Conservation (phyloP, 2,797 vertebrate species). For the Podarcis lilfordi region DNA sequence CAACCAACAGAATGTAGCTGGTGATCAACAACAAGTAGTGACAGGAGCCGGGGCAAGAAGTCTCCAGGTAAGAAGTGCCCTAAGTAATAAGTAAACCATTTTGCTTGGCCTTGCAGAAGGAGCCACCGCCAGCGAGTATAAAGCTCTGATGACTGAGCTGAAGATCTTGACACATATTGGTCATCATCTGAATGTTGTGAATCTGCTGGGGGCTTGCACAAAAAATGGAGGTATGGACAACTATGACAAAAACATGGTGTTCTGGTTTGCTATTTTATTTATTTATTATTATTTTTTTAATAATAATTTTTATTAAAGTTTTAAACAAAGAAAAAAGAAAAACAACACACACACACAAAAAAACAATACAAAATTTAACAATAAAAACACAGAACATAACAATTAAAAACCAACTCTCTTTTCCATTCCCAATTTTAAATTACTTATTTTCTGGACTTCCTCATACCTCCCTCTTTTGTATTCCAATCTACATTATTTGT, state of each 20-base stretch:
- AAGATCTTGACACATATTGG: conserved; percentile 96
- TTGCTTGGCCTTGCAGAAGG: conserved; percentile 82
- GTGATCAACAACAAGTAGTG: neutral
- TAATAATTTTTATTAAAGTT: too few species aligned
- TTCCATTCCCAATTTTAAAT: too few species aligned
- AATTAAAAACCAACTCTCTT: too few species aligned
- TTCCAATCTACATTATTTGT: too few species aligned
- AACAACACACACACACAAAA: too few species aligned
- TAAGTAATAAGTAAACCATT: conserved; percentile 4
- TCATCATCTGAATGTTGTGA: conserved; percentile 95
- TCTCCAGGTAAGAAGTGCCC: neutral
- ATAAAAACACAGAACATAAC: too few species aligned
- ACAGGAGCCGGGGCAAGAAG: neutral
- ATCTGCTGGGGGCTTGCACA: conserved; percentile 93
- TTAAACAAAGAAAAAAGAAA: too few species aligned
- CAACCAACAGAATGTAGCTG: neutral
- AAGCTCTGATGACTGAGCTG: conserved; percentile 94
- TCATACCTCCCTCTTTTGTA: too few species aligned
- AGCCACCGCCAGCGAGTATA: conserved; percentile 91
- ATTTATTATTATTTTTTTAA: too few species aligned
- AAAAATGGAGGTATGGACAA: conserved; percentile 86
- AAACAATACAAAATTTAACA: too few species aligned
- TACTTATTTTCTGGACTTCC: too few species aligned
- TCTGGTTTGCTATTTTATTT: neutral
- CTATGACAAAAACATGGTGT: neutral